These are phyloP conservation scores for Erebia epiphron DNA, from an alignment of 2,888 invertebrate species.

Conservation along the genomic window DNA sequence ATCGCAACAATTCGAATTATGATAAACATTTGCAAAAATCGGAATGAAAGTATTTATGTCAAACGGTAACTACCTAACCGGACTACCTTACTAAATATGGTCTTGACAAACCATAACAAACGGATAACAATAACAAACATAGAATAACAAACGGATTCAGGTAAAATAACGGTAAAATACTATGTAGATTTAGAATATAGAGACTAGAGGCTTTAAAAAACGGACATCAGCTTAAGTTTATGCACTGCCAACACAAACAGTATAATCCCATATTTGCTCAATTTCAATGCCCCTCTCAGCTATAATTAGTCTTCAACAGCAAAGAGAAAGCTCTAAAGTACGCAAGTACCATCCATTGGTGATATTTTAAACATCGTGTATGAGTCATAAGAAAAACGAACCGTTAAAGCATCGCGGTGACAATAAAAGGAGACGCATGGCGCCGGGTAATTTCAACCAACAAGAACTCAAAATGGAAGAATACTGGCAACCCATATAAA, in stretches of 20 bases:
- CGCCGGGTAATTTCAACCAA: slow-evolving; percentile 76
- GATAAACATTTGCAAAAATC: background rate
- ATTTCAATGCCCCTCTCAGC: slow-evolving; percentile 13
- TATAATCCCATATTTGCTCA: slow-evolving; percentile 18
- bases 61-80: background rate
- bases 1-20: too few species aligned
- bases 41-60: background rate
- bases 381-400: slow-evolving; percentile 75
- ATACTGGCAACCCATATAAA: slow-evolving; percentile 63
- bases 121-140: too few species aligned
- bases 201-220: too few species aligned
- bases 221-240: background rate
- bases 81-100: background rate
- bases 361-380: slow-evolving; percentile 63
- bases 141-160: background rate
- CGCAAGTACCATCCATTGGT: slow-evolving; percentile 39
- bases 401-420: slow-evolving; percentile 57
- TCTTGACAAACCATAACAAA: background rate
- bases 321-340: slow-evolving; percentile 39
- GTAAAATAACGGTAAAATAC: background rate
- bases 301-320: slow-evolving; percentile 15
- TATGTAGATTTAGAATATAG: background rate
- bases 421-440: slow-evolving; percentile 68
- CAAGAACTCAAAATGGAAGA: slow-evolving; percentile 69
- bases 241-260: background rate